Conservation (phyloP, 2,888 invertebrate genomes). For the Cheilosia urbana region DNA sequence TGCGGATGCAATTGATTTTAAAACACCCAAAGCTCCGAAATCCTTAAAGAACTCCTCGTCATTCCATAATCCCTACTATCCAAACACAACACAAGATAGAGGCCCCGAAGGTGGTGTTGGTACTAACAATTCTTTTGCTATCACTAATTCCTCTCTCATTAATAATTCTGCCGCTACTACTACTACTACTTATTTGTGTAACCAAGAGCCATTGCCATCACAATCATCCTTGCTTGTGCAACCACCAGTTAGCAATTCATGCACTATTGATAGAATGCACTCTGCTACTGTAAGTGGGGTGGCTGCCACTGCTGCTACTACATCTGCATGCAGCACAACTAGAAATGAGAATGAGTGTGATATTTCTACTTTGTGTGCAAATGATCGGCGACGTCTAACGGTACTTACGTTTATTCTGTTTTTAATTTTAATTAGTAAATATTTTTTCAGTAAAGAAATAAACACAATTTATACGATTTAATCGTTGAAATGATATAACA, state of each 20-base stretch:
- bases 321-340: slow-evolving; percentile 83
- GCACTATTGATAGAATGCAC: slow-evolving; percentile 75
- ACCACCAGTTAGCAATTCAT: slow-evolving; percentile 76
- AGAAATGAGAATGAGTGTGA: slow-evolving; percentile 78
- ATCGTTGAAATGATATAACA: slow-evolving; percentile 49
- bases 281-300: slow-evolving; percentile 62
- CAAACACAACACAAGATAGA: slow-evolving; percentile 48
- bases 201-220: slow-evolving; percentile 77
- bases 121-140: slow-evolving; percentile 70
- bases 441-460: slow-evolving; percentile 43
- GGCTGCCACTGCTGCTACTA: slow-evolving; percentile 70
- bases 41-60: slow-evolving; percentile 60
- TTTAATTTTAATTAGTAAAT: slow-evolving; percentile 47
- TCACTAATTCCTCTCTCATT: slow-evolving; percentile 62
- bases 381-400: slow-evolving; percentile 83
- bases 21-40: slow-evolving; percentile 82
- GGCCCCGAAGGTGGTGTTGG: slow-evolving; percentile 76
- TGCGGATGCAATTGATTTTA: slow-evolving; percentile 79
- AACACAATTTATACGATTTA: neutral
- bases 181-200: slow-evolving; percentile 66
- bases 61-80: slow-evolving; percentile 29
- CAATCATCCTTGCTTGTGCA: slow-evolving; percentile 66
- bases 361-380: slow-evolving; percentile 77
- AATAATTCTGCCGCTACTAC: slow-evolving; percentile 47
- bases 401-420: slow-evolving; percentile 83